Percentiles rank a stretch among this genome's conserved stretches.
phyloP scores from a whole-genome alignment of 2,797 vertebrate genomes.

The Tenualosa ilisha region DNA sequence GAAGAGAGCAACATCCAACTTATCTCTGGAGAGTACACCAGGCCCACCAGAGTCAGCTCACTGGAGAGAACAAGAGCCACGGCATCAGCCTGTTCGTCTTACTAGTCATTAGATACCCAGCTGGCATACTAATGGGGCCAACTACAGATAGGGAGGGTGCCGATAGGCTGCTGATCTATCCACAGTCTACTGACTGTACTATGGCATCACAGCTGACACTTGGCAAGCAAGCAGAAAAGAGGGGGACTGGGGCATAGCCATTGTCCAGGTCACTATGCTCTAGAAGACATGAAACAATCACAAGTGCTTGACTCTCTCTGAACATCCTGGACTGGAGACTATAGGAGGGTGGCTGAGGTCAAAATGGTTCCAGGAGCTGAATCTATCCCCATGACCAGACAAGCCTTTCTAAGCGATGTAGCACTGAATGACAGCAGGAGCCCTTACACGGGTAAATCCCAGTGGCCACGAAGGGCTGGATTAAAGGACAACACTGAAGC shows the following conservation, averaged over 20 bases:
- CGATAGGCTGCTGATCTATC: neutral
- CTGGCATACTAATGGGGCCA: slow-evolving; percentile 21
- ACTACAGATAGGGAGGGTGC: neutral
- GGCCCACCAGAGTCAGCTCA: slow-evolving; percentile 21
- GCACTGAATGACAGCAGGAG: neutral
- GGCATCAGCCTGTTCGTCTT: neutral
- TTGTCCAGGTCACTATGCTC: neutral
- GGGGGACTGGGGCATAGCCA: neutral
- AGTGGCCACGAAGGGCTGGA: neutral
- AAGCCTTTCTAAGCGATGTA: neutral
- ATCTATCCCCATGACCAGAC: neutral
- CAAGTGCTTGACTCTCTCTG: neutral
- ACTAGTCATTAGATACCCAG: slow-evolving; percentile 6
- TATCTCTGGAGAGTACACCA: neutral
- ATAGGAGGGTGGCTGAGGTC: neutral
- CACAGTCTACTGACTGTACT: neutral
- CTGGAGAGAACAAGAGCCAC: slow-evolving; percentile 3
- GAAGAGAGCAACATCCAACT: neutral
- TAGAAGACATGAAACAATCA: neutral
- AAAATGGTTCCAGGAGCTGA: neutral
- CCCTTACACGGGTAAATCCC: neutral
- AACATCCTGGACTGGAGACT: neutral
- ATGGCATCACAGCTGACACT: neutral
- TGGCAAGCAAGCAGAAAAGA: neutral
- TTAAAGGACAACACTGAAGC: neutral